These are phyloP conservation scores for Glandiceps talaboti DNA, from an alignment of 53 echinoderm and acorn worm species.

Conservation along the genomic window DNA sequence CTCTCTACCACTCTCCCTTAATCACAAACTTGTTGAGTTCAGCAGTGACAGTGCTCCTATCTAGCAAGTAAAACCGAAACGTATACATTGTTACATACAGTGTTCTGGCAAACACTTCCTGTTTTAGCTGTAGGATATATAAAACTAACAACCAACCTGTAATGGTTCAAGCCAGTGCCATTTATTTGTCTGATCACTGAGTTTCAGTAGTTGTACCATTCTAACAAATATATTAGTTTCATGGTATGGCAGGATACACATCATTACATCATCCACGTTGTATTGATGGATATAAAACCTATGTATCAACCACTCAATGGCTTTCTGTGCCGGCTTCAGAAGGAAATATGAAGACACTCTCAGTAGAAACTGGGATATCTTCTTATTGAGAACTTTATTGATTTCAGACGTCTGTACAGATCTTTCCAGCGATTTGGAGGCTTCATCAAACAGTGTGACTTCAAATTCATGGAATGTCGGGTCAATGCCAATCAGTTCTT, in stretches of 20 bases:
- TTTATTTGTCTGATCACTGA: conserved; percentile 41
- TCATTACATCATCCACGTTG: conserved; percentile 64
- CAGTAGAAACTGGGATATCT: conserved; percentile 54
- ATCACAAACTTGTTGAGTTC: no score
- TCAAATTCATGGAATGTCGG: conserved; percentile 70
- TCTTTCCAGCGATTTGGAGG: conserved; percentile 72
- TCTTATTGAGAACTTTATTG: conserved; percentile 49
- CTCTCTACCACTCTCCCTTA: background rate
- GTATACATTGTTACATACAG: no score
- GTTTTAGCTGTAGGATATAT: no score
- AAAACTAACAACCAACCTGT: conserved; percentile 71
- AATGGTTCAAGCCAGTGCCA: conserved; percentile 82
- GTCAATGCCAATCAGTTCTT: conserved; percentile 64
- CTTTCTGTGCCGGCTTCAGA: conserved; percentile 84
- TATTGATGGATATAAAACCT: conserved; percentile 80
- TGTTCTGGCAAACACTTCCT: no score
- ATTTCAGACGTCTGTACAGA: conserved; percentile 62
- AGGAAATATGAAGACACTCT: conserved; percentile 64
- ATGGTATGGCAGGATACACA: conserved; percentile 76
- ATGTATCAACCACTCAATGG: conserved; percentile 78
- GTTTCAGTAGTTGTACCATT: conserved; percentile 52
- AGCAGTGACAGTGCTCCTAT: no score
- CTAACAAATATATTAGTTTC: conserved; percentile 86
- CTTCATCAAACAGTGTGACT: conserved; percentile 58
- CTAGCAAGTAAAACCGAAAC: no score